Evolutionary conservation across 2,797 vertebrate genomes (phyloP), one percentile per base, ranked within the genome.

Genomic region (Sebastes kiyomatsui): DNA sequence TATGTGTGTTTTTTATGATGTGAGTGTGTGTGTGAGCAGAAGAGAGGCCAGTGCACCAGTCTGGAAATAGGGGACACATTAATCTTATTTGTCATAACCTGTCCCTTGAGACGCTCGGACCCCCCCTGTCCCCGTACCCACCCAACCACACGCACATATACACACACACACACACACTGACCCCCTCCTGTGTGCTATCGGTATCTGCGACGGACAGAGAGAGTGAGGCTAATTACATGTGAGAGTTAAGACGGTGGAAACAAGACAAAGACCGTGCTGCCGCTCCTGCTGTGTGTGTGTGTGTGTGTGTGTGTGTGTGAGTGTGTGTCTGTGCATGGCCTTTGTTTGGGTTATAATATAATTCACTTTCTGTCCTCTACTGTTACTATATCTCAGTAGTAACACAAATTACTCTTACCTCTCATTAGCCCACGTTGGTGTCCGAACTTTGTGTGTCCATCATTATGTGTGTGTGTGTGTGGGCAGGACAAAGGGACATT

Each of bases 31-130:
- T 69, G 59, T 80, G 82, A 71, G 82, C 25, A 72, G 71, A 71
- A 54, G 80, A 85, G 90, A 89, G 92, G 90, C 90, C 91, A 85
- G 90, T 91, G 93, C 90, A 93, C 92, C 93, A 93, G 94, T 94
- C 95, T 95, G 93, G 94, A 95, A 95, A 94, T 94, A 93, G 93
- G 90, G 93, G 91, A 93, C 94, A 95, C 95, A 96, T 96, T 96
- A 95, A 96, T 96, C 95, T 96, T 96, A 96, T 96, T 96, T 96
- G 96, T 96, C 95, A 96, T 96, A 96, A 96, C 95, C 91, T 91
- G 92, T 95, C 95, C 95, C 94, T 64, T 67, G 95, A 92, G 95
- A 95, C 82, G 8, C 85, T 81, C 4, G 75, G 87, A 90, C 85
- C 89, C 91, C 82, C 82, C 60, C 52, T 59, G 79, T 85, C 75